These are phyloP conservation scores for Trichacis sp. DNA, from an alignment of 2,888 invertebrate genomes.

Conservation along the genomic window DNA sequence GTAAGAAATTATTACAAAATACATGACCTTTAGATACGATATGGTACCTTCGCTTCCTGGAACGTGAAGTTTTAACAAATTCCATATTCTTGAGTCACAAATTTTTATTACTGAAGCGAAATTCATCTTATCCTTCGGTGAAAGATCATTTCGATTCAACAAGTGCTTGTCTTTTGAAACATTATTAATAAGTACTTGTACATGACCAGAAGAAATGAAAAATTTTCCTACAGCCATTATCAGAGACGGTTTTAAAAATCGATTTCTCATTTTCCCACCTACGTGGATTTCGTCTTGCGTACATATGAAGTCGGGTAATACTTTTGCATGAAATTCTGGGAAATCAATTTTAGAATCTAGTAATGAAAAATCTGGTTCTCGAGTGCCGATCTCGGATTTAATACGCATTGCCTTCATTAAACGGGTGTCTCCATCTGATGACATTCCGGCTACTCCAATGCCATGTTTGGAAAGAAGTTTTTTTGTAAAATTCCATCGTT, in stretches of 20 bases:
- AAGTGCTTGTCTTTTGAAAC: conserved; percentile 48
- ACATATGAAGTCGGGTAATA: neutral
- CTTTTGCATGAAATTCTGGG: neutral
- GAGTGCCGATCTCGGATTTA: conserved; percentile 26
- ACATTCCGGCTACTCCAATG: conserved; percentile 46
- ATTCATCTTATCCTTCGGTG: conserved; percentile 48
- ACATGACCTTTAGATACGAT: conserved; percentile 43
- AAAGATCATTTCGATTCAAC: conserved; percentile 34
- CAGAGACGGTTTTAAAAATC: no score
- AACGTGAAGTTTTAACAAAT: conserved; percentile 32
- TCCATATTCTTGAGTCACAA: conserved; percentile 36
- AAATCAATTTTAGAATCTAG: neutral
- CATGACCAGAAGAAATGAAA: conserved; percentile 8
- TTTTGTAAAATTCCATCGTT: conserved; percentile 42
- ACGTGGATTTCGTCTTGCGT: conserved; percentile 47
- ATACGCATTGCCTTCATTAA: conserved; percentile 50
- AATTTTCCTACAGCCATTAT: conserved; percentile 43
- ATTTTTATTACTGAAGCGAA: conserved; percentile 46
- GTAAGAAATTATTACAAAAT: no score
- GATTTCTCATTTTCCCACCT: no score
- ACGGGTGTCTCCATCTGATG: conserved; percentile 47
- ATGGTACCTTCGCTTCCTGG: no score
- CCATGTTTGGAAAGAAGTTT: conserved; percentile 22
- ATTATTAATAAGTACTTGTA: no score
- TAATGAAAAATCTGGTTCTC: conserved; percentile 23